A percentile compares a stretch with the other conserved stretches of the same genome.
These are phyloP conservation scores for Conus betulinus DNA, from an alignment of 1,140 invertebrate genomes.

Conservation along the genomic window DNA sequence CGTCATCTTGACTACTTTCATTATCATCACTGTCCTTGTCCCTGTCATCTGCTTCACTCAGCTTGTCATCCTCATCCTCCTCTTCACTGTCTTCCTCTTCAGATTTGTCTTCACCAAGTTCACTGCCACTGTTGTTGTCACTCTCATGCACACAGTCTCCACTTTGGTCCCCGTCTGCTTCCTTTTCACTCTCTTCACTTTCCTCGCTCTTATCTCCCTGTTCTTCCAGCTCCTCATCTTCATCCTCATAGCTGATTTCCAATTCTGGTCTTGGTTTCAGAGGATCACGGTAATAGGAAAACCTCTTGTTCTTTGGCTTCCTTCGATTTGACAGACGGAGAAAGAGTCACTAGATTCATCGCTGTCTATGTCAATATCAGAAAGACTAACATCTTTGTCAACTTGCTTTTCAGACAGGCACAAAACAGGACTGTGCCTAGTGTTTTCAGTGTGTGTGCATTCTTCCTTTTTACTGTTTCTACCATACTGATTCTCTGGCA, in stretches of 20 bases:
- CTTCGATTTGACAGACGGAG: neutral
- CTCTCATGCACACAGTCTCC: too few species aligned
- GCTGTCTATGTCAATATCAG: neutral
- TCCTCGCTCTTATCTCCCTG: neutral
- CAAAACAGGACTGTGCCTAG: neutral
- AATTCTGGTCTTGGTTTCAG: neutral
- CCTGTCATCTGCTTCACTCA: too few species aligned
- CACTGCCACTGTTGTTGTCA: too few species aligned
- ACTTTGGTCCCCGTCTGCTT: neutral
- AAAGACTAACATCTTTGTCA: neutral
- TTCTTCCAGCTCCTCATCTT: neutral
- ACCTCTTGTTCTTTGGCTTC: neutral
- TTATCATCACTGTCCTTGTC: too few species aligned
- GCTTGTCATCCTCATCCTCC: too few species aligned
- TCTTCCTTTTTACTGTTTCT: too few species aligned
- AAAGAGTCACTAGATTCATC: neutral
- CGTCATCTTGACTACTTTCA: too few species aligned
- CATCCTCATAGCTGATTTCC: neutral
- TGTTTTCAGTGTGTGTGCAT: neutral
- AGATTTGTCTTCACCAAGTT: neutral
- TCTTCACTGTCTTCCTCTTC: neutral
- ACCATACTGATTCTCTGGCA: neutral
- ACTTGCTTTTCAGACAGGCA: neutral
- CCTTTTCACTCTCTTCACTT: neutral
- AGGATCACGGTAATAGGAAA: neutral